Evolutionary conservation across 2,888 invertebrate genomes (phyloP).

Genomic region (Caprella mutica): DNA sequence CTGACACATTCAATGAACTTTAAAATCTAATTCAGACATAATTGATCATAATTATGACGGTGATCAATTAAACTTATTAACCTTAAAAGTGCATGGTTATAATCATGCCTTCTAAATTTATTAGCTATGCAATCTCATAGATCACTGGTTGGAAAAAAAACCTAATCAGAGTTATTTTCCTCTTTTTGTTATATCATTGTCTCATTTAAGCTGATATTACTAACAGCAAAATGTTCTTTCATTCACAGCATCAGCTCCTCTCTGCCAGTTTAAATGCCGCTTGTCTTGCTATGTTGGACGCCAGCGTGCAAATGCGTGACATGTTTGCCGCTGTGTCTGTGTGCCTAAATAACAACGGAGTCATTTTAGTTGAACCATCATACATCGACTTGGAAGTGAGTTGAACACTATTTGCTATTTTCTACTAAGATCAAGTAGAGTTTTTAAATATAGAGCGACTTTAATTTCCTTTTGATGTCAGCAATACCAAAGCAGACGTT

Average conservation of each 20-base stretch:
- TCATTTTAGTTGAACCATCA: background rate
- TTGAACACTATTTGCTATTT: too few relatives aligned
- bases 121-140: background rate
- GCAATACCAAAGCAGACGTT: too few relatives aligned
- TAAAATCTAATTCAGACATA: too few relatives aligned
- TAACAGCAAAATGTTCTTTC: background rate
- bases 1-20: too few relatives aligned
- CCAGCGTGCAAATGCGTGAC: background rate
- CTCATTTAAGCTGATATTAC: background rate
- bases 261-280: conserved; percentile 1
- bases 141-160: background rate
- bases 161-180: background rate
- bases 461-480: too few relatives aligned
- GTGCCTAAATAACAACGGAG: background rate
- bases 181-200: background rate
- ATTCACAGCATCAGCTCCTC: conserved; percentile 7
- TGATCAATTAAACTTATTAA: too few relatives aligned
- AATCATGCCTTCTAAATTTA: background rate
- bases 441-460: too few relatives aligned
- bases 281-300: background rate
- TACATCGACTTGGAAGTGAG: background rate
- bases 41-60: too few relatives aligned
- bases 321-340: background rate
- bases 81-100: too few relatives aligned
- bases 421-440: too few relatives aligned